Evolutionary conservation across 2,888 invertebrate species (phyloP).

Genomic region (Listrodromus nycthemerus): DNA sequence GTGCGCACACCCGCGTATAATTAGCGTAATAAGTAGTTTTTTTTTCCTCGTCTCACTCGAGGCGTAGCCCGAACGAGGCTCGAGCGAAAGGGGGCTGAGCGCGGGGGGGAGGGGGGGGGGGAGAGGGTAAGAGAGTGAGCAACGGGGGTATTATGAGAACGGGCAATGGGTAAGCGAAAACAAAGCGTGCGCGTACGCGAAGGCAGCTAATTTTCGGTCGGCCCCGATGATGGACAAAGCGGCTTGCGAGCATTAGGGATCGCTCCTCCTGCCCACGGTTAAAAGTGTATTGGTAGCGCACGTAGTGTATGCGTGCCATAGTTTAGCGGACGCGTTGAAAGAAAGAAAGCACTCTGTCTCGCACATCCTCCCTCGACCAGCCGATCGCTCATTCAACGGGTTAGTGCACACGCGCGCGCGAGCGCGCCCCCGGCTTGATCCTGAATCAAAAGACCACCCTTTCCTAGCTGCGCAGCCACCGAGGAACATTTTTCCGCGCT

Average conservation of each 20-base stretch:
- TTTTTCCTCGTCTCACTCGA: conserved; percentile 67
- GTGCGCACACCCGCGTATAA: conserved; percentile 80
- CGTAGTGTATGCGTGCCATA: neutral
- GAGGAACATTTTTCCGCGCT: conserved; percentile 65
- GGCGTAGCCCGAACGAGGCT: conserved; percentile 72
- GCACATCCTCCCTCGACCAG: conserved; percentile 82
- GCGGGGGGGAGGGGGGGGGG: too few relatives aligned
- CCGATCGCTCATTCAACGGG: conserved; percentile 71
- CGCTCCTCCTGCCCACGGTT: conserved; percentile 24
- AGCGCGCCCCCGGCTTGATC: conserved; percentile 53
- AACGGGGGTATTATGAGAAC: conserved; percentile 51
- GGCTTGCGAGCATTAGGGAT: conserved; percentile 66
- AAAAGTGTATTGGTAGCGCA: neutral
- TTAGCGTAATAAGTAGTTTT: conserved; percentile 84
- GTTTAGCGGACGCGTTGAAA: conserved; percentile 72
- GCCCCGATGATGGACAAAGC: conserved; percentile 77
- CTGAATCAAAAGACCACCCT: conserved; percentile 64
- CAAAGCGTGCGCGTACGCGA: conserved; percentile 77
- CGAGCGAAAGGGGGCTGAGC: conserved; percentile 28
- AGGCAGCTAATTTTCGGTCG: conserved; percentile 82
- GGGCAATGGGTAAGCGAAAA: conserved; percentile 78
- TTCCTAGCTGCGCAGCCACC: conserved; percentile 53
- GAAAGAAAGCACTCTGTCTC: conserved; percentile 66
- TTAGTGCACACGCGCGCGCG: conserved; percentile 63
- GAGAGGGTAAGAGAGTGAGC: conserved; percentile 25